Evolutionary conservation across 2,797 vertebrate genomes (phyloP).

Genomic region (Schizothorax lantsangensis): DNA sequence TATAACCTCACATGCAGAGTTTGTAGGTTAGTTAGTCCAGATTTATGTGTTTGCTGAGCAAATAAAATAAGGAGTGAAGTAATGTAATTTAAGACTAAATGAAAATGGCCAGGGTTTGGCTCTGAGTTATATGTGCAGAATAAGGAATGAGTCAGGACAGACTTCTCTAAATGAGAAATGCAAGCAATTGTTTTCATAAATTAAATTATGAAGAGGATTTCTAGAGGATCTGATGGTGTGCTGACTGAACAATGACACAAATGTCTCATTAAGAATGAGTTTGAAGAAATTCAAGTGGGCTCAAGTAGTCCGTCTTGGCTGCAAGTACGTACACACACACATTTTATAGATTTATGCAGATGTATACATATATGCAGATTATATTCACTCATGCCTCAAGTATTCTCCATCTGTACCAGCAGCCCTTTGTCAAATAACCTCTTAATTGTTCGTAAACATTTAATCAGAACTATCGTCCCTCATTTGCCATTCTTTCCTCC

Average conservation of each 20-base stretch:
- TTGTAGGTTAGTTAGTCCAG: conserved; percentile 48
- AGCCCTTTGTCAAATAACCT: conserved; percentile 39
- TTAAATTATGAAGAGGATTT: conserved; percentile 66
- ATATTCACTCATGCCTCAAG: conserved; percentile 43
- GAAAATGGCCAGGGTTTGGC: conserved; percentile 65
- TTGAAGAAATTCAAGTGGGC: conserved; percentile 47
- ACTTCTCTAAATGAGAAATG: conserved; percentile 61
- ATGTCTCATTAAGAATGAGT: conserved; percentile 63
- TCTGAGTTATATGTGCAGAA: conserved; percentile 61
- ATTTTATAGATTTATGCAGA: conserved; percentile 14
- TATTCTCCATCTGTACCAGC: conserved; percentile 35
- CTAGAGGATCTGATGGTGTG: conserved; percentile 61
- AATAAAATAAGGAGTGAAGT: conserved; percentile 69
- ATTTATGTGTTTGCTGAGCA: conserved; percentile 63
- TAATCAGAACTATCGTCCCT: conserved; percentile 29
- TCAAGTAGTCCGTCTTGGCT: conserved; percentile 43
- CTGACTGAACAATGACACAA: conserved; percentile 55
- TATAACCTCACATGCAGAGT: conserved; percentile 41
- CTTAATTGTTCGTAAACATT: background rate
- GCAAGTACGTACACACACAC: conserved; percentile 41
- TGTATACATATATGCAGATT: conserved; percentile 33
- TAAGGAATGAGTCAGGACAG: conserved; percentile 63
- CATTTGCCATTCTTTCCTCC: conserved; percentile 22
- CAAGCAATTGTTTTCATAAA: conserved; percentile 63
- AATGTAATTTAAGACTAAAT: conserved; percentile 69